Evolutionary conservation across 2,113 vertebrate genomes (phyloP).

Genomic region (Eubucco bourcierii): DNA sequence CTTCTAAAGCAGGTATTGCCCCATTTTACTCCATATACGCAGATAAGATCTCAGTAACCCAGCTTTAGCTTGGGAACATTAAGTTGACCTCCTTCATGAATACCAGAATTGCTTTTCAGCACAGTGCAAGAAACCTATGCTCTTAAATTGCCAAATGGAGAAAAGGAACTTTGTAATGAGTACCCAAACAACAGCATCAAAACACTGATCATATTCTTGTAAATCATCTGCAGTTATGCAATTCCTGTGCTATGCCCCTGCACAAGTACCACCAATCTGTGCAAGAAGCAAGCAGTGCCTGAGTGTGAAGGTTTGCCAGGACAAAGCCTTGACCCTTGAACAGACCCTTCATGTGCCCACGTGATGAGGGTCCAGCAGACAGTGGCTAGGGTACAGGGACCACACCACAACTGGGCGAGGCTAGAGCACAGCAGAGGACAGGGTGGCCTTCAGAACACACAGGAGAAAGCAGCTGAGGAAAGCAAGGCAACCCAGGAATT

Average conservation of each 20-base stretch:
- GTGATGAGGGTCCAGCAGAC: not conserved
- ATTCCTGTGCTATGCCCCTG: not conserved
- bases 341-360: not conserved
- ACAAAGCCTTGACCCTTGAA: not conserved
- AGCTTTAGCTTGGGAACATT: not conserved
- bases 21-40: too few species aligned
- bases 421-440: not conserved
- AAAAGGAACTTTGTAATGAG: not conserved
- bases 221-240: not conserved
- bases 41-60: not conserved
- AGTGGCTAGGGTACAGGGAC: not conserved
- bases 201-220: not conserved
- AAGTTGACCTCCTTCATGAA: not conserved
- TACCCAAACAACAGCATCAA: not conserved
- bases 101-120: not conserved
- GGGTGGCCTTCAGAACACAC: not conserved
- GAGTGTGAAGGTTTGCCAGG: not conserved
- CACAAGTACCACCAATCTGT: not conserved
- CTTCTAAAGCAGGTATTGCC: not conserved
- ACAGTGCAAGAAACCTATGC: not conserved
- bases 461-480: not conserved
- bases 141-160: not conserved
- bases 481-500: not conserved
- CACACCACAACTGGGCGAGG: fast-evolving
- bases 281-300: not conserved